Evolutionary conservation across 2,888 invertebrate genomes (phyloP), one percentile per base, ranked within the genome.

Genomic region (Phoenoteleia sp.): DNA sequence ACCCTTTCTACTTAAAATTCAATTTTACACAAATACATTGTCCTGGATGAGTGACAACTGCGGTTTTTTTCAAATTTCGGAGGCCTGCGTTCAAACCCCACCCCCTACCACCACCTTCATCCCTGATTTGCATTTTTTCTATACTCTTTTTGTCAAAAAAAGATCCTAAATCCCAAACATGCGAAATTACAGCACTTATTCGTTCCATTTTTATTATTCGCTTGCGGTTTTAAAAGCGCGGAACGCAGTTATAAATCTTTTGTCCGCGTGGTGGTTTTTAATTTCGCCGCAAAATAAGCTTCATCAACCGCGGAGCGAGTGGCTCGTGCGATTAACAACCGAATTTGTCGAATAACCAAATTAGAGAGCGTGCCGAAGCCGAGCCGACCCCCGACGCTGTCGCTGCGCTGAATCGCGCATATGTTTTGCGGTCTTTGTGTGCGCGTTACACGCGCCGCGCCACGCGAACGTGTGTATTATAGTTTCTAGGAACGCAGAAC

Each of bases 341-440:
- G 87, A 90, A 90, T 91, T 90, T 89, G 87, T 87, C 90, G 88
- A 90, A 90, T 90, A 90, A 91, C 89, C 88, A 87, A 90, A 90
- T 91, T 91, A 88, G 86, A 85, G 88, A 86, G 87, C 85, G 85
- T 84, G 82, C 85, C 81, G 60, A 56, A 45, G 77, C 47, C 60
- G 76, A 81, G 56, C 80, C 81, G 58, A 29, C 21, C 36, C 33
- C 54, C 15, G 13, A 29, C 9, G 5, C 19, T 17, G 42, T n/a
- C 33, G 42, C 29, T 71, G 27, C 56, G 56, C 82, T 75, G 74
- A 33, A 67, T 29, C 76, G 80, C 72, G 71, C 76, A 76, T 79
- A 64, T 69, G 75, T 72, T 67, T 77, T 67, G 75, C 47, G 74
- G 58, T 56, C 77, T 79, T 74, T 76, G 60, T 77, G 58, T 25